Evolutionary conservation across 2,113 vertebrate species (phyloP), one percentile per base, ranked within the genome.

Genomic region (Rallus limicola): DNA sequence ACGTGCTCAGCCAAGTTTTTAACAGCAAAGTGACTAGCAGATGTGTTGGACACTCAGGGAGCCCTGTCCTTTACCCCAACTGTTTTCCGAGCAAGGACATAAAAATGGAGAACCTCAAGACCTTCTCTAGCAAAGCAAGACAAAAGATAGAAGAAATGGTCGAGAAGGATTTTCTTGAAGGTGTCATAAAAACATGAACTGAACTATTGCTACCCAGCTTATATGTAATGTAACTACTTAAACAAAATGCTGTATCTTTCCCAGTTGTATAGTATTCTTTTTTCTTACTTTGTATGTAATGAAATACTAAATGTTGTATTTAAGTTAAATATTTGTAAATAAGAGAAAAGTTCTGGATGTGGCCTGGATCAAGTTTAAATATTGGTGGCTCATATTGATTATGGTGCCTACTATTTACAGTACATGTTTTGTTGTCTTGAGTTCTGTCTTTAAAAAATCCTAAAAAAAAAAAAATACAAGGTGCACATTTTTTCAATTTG

Each of bases 81-180:
- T 96, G 97, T 79, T 98, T 99, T 95, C 97, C 98, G 1, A 80
- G 88, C 86, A 99, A 99, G 95, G 99, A 99, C 97, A 98, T 98
- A 90, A 99, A 99, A 96, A 97, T 99, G 97, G 99, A 99, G 97
- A 99, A 98, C 97, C 99, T 99, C 95, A 99, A 99, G 92, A 98
- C 98, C 33, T 99, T 99, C 96, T 99, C 99, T 98, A 99, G 98
- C 97, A 99, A 98, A 97, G 99, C 99, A 68, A 98, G 99, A 86
- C 99, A 99, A 93, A 99, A 99, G 98, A 99, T 99, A 78, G 99
- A 99, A 97, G 99, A 99, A 97, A 99, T 99, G 99, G 98, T 99
- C 34, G 99, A 99, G 95, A 99, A 99, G 94, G 99, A 99, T 98
- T 99, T 99, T 95, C 98, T 99, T 34, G 99, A 99, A 97, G 99